Evolutionary conservation across 2,113 vertebrate genomes (phyloP).

Genomic region (Pangasianodon hypophthalmus): DNA sequence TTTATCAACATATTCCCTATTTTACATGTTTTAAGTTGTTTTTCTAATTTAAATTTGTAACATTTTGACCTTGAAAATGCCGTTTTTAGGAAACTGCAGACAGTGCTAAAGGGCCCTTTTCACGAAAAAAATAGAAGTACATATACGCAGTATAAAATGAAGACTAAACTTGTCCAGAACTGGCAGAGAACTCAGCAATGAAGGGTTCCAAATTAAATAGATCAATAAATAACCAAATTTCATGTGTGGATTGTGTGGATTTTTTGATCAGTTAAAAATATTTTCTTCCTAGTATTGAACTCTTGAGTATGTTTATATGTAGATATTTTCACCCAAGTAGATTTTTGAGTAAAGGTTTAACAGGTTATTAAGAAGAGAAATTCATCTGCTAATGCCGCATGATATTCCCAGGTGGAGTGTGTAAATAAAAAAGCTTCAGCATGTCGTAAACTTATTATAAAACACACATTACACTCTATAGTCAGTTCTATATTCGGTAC

Average conservation of each 20-base stretch:
- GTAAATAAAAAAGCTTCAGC: slow-evolving; percentile 25
- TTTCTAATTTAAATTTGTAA: neutral
- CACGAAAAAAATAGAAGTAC: neutral
- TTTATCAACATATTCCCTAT: neutral
- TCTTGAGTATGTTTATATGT: neutral
- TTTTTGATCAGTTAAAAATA: neutral
- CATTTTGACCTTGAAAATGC: neutral
- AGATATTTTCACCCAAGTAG: neutral
- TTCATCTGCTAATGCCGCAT: neutral
- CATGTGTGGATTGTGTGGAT: neutral
- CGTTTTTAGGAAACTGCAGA: neutral
- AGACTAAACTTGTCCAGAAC: neutral
- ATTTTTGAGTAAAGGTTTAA: neutral
- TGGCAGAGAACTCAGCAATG: neutral
- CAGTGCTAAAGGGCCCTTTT: neutral
- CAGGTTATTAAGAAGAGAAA: neutral
- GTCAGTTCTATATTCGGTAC: slow-evolving; percentile 54
- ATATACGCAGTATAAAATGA: neutral
- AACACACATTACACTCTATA: slow-evolving; percentile 50
- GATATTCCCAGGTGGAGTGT: neutral
- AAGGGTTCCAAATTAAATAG: neutral
- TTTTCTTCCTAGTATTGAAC: neutral
- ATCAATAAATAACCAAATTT: neutral
- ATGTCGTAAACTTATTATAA: slow-evolving; percentile 65
- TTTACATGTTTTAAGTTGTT: neutral